Conservation (phyloP, 2,888 invertebrate species). For the Danaus chrysippus region DNA sequence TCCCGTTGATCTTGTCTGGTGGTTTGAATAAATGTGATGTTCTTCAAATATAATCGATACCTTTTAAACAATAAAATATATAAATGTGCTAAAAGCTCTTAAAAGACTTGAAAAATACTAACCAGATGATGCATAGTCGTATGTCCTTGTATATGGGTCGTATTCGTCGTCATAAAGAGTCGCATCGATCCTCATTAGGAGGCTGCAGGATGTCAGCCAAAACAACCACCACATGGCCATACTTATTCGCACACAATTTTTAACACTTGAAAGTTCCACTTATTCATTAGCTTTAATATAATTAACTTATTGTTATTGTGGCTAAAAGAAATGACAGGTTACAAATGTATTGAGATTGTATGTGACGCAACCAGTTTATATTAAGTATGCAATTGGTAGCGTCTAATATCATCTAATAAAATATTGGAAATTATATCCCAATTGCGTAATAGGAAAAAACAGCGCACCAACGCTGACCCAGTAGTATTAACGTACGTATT, state of each 20-base stretch:
- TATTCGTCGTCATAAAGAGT: constrained; percentile 71
- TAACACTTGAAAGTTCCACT: constrained; percentile 35
- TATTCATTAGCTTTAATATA: constrained; percentile 35
- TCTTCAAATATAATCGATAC: no score
- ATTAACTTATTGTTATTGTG: constrained; percentile 9
- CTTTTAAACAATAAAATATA: no score
- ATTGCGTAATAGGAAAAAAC: no score
- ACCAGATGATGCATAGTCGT: constrained; percentile 68
- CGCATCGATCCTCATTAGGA: constrained; percentile 49
- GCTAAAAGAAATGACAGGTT: constrained; percentile 18
- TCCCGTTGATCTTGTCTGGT: no score
- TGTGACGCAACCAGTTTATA: no score
- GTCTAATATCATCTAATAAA: no score
- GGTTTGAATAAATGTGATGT: no score
- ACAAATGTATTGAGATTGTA: no score
- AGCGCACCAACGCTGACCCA: no score
- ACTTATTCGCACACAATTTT: constrained; percentile 36
- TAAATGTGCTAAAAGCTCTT: no score
- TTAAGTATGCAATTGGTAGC: no score
- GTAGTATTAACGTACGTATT: background rate
- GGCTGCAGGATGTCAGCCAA: constrained; percentile 48
- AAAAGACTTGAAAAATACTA: constrained; percentile 32
- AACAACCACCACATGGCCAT: constrained; percentile 56
- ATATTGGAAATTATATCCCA: no score
- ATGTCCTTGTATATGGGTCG: constrained; percentile 64